Percentiles rank a stretch among this genome's conserved stretches.
Evolutionary conservation across 2,113 vertebrate genomes (phyloP).

Genomic region (Pteruthius melanotis): DNA sequence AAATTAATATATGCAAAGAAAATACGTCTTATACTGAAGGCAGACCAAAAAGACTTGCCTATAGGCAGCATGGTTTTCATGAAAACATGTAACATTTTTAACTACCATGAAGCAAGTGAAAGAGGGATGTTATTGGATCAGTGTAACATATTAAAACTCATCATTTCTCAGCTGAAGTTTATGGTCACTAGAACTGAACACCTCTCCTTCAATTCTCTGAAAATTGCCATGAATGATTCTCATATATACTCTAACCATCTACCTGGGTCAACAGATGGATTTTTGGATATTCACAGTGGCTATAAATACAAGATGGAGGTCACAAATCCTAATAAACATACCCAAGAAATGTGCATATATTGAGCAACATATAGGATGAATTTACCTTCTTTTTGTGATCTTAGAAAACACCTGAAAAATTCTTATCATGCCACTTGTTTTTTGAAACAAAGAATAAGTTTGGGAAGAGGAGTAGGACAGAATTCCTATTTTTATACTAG

Average conservation of each 20-base stretch:
- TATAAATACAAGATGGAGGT: background rate
- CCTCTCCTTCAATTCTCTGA: background rate
- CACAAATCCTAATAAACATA: background rate
- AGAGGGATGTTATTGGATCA: rapidly evolving
- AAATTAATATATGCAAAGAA: background rate
- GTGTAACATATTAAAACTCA: background rate
- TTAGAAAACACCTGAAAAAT: background rate
- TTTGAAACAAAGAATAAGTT: background rate
- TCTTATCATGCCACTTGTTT: background rate
- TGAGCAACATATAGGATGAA: background rate
- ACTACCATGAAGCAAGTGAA: background rate
- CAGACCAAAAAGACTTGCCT: background rate
- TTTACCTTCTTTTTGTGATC: background rate
- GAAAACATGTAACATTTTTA: background rate
- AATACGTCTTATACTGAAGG: background rate
- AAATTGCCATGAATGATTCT: background rate
- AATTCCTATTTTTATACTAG: background rate
- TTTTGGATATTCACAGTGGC: background rate
- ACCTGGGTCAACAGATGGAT: background rate
- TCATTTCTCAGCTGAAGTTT: background rate
- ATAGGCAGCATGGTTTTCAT: rapidly evolving
- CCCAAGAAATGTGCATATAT: too few relatives aligned
- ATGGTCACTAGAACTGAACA: background rate
- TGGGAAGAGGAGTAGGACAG: background rate
- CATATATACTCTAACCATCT: background rate